Conservation (phyloP, 2,797 vertebrate species). For the Potorous gilbertii region DNA sequence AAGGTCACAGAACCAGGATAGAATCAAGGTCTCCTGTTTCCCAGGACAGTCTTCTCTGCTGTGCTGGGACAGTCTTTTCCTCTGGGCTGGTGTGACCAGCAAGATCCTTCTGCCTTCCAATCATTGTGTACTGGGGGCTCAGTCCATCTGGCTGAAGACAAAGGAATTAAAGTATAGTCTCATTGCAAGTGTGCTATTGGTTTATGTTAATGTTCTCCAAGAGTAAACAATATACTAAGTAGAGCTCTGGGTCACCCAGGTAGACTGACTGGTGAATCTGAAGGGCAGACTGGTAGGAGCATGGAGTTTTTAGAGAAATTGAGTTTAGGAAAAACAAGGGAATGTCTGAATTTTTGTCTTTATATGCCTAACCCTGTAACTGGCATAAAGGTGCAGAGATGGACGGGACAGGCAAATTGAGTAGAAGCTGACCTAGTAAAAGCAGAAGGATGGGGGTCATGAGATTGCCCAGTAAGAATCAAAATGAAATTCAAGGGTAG, state of each 20-base stretch:
- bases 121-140: no score
- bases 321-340: neutral
- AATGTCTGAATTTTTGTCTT: neutral
- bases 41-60: neutral
- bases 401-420: neutral
- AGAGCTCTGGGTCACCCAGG: neutral
- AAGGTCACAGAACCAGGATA: neutral
- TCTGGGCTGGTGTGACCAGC: fast-evolving
- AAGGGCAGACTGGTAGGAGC: neutral
- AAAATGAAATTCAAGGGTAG: neutral
- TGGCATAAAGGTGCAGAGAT: neutral
- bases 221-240: no score
- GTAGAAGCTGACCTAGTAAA: neutral
- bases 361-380: neutral
- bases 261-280: neutral
- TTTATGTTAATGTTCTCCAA: neutral
- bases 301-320: fast-evolving
- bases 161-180: neutral
- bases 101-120: neutral
- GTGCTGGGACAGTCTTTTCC: neutral
- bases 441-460: neutral
- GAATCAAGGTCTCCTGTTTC: neutral
- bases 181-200: neutral
- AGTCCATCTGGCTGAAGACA: fast-evolving
- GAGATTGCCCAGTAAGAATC: fast-evolving